Percentiles rank a stretch among this genome's conserved stretches.
These are phyloP conservation scores for Bombus difficillimus DNA, from an alignment of 1,140 invertebrate species.

Conservation along the genomic window DNA sequence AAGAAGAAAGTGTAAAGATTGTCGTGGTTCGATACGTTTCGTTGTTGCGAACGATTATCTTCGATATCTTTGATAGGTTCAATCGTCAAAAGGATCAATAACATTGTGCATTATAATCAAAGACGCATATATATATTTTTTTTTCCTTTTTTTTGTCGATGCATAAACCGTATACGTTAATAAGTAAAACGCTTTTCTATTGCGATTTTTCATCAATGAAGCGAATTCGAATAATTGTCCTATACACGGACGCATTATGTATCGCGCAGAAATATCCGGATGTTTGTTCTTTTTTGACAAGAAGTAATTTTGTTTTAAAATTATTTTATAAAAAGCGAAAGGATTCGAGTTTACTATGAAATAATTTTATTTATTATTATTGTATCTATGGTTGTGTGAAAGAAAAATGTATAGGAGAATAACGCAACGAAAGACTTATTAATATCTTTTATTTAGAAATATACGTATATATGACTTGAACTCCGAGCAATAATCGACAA, in stretches of 20 bases:
- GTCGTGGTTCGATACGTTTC: slow-evolving; percentile 27
- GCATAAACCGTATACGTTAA: background rate
- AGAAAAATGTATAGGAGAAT: too few relatives aligned
- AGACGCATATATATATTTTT: background rate
- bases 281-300: background rate
- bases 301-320: background rate
- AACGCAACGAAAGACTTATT: too few relatives aligned
- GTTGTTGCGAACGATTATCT: background rate
- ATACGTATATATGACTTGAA: too few relatives aligned
- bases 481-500: too few relatives aligned
- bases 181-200: background rate
- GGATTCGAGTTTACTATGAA: too few relatives aligned
- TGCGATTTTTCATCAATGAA: background rate
- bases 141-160: background rate
- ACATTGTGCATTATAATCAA: background rate
- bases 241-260: background rate
- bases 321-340: background rate
- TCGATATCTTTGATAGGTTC: background rate
- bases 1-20: slow-evolving; percentile 44
- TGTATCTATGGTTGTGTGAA: too few relatives aligned
- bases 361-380: too few relatives aligned
- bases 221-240: background rate
- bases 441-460: too few relatives aligned
- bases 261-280: background rate
- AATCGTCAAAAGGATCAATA: background rate